Conservation (phyloP, 2,888 invertebrate species). For the Exocentrus adspersus region DNA sequence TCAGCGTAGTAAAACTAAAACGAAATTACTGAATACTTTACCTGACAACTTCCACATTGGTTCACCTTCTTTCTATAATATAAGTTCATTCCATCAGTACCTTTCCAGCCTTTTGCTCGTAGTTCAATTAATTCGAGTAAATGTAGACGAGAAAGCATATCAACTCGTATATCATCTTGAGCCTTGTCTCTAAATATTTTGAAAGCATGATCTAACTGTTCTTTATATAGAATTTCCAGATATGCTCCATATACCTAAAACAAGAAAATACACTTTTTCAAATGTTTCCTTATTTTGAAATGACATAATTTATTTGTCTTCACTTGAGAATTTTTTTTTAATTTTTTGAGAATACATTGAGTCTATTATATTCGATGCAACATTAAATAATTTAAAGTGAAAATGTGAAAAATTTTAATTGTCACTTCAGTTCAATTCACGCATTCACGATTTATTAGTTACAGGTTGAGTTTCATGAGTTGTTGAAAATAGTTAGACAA, state of each 20-base stretch:
- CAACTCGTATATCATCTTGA: slow-evolving; percentile 87
- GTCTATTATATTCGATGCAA: too few relatives aligned
- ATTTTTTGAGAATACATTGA: too few relatives aligned
- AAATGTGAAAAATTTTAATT: too few relatives aligned
- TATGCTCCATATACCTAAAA: slow-evolving; percentile 74
- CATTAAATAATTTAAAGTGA: too few relatives aligned
- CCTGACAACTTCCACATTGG: slow-evolving; percentile 55
- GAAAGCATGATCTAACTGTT: slow-evolving; percentile 86
- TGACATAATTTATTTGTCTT: too few relatives aligned
- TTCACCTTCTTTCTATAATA: slow-evolving; percentile 76
- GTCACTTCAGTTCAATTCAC: too few relatives aligned
- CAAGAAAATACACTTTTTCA: slow-evolving; percentile 7
- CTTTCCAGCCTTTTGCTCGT: slow-evolving; percentile 91
- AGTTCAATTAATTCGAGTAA: slow-evolving; percentile 93
- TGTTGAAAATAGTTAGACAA: too few relatives aligned
- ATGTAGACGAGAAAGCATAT: slow-evolving; percentile 85
- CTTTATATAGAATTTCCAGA: slow-evolving; percentile 84
- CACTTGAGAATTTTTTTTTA: too few relatives aligned
- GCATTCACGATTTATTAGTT: too few relatives aligned
- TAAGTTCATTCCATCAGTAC: slow-evolving; percentile 83
- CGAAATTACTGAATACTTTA: slow-evolving; percentile 32
- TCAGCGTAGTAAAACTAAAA: too few relatives aligned
- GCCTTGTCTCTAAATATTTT: slow-evolving; percentile 89
- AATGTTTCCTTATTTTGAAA: too few relatives aligned
- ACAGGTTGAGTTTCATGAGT: too few relatives aligned